Percentiles rank a stretch among this genome's conserved stretches.
phyloP scores from a whole-genome alignment of 2,797 vertebrate species.

The Phoebastria nigripes region DNA sequence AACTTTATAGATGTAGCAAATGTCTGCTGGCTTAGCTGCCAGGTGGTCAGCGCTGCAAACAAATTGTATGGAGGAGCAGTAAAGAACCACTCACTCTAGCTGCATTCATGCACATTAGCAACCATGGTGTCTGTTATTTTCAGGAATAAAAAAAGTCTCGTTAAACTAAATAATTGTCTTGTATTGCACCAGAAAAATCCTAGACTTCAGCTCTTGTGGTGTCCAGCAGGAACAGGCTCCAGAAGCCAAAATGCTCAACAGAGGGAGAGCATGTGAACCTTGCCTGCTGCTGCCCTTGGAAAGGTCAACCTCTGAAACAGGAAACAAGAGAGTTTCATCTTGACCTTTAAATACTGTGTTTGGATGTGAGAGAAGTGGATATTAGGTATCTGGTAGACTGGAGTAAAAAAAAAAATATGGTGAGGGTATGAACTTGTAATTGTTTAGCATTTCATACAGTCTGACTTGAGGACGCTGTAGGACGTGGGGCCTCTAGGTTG shows the following conservation, averaged over 20 bases:
- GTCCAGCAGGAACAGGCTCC: neutral
- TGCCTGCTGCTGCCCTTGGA: slow-evolving; percentile 14
- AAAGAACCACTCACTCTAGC: neutral
- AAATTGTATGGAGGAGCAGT: neutral
- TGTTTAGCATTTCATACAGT: neutral
- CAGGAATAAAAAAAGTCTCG: neutral
- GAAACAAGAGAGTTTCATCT: neutral
- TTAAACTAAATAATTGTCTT: neutral
- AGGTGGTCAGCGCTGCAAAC: neutral
- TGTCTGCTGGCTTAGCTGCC: neutral
- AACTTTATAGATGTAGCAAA: neutral
- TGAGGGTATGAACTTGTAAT: neutral
- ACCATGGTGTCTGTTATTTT: neutral
- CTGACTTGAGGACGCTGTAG: neutral
- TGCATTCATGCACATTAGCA: neutral
- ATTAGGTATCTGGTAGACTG: neutral
- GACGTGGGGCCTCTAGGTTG: fast-evolving
- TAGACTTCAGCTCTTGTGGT: neutral
- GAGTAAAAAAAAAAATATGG: neutral
- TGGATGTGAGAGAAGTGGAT: neutral
- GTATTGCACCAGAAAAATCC: neutral
- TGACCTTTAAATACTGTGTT: slow-evolving; percentile 40
- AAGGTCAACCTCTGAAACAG: neutral
- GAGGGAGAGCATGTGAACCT: neutral
- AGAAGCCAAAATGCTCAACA: neutral